These are phyloP conservation scores for Drosophila orena DNA, from an alignment of 1,140 invertebrate species.

Conservation along the genomic window DNA sequence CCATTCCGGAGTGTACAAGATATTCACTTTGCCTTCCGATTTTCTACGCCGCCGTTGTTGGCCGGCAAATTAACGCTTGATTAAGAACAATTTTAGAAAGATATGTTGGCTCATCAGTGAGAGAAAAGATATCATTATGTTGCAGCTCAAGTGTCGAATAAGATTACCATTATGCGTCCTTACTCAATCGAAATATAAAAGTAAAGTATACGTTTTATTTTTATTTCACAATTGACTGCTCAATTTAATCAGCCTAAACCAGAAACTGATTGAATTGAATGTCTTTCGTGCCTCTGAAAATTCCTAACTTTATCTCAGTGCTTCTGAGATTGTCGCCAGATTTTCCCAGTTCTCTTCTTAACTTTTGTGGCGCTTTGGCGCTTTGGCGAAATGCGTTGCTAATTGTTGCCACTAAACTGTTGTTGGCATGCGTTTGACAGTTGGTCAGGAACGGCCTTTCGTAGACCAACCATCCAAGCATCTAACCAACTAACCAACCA, in stretches of 20 bases:
- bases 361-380: conserved; percentile 62
- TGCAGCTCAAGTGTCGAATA: too few relatives aligned
- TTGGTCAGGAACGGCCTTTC: conserved; percentile 50
- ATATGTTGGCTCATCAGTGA: conserved; percentile 7
- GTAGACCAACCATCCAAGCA: neutral
- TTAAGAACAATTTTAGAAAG: conserved; percentile 50
- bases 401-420: conserved; percentile 80
- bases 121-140: neutral
- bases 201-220: too few relatives aligned
- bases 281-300: neutral
- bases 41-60: conserved; percentile 29
- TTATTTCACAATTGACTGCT: too few relatives aligned
- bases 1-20: conserved; percentile 5
- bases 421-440: conserved; percentile 82
- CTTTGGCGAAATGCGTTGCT: conserved; percentile 78
- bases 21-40: conserved; percentile 55
- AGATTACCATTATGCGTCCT: too few relatives aligned
- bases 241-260: too few relatives aligned
- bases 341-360: conserved; percentile 7
- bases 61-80: conserved; percentile 72
- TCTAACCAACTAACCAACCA: neutral
- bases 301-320: neutral
- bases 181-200: too few relatives aligned
- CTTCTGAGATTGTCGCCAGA: conserved; percentile 2
- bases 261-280: neutral